A percentile compares a stretch with the other conserved stretches of the same genome.
These are phyloP conservation scores for Channa striata DNA, from an alignment of 2,797 vertebrate species.

Conservation along the genomic window DNA sequence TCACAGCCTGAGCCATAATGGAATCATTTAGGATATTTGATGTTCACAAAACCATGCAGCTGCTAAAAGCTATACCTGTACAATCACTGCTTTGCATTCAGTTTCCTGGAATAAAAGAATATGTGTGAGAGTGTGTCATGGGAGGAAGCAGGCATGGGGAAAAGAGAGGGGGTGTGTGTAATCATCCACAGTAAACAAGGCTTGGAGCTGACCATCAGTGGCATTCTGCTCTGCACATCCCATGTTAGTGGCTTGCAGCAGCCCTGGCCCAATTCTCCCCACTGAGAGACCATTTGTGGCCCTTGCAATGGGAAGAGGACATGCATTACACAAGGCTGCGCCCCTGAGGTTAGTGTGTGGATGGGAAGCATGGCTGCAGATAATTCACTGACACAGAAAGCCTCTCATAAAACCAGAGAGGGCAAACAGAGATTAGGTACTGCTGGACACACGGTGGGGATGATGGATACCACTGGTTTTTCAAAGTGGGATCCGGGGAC, in stretches of 20 bases:
- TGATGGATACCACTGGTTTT: constrained; percentile 21
- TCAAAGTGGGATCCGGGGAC: constrained; percentile 9
- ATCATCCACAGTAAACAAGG: constrained; percentile 32
- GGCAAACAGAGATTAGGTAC: constrained; percentile 16
- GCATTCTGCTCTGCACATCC: constrained; percentile 41
- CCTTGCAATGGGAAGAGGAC: constrained; percentile 50
- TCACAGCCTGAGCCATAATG: background rate
- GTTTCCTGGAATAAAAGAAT: constrained; percentile 19
- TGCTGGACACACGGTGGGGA: constrained; percentile 43
- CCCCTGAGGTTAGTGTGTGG: constrained; percentile 64
- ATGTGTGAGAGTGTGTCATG: constrained; percentile 16
- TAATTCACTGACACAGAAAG: constrained; percentile 75
- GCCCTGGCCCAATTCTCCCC: constrained; percentile 46
- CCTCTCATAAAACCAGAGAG: constrained; percentile 58
- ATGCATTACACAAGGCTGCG: constrained; percentile 72
- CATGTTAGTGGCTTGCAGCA: constrained; percentile 53
- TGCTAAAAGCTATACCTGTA: constrained; percentile 20
- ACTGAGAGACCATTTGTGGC: constrained; percentile 69
- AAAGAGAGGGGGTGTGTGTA: constrained; percentile 1
- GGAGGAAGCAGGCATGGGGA: background rate
- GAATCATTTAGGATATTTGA: constrained; percentile 19
- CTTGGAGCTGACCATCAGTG: constrained; percentile 43
- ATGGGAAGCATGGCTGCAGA: constrained; percentile 64
- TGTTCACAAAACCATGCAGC: constrained; percentile 6
- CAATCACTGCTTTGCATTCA: constrained; percentile 35